Conservation (phyloP, 2,113 vertebrate genomes). For the Sapayoa aenigma region DNA sequence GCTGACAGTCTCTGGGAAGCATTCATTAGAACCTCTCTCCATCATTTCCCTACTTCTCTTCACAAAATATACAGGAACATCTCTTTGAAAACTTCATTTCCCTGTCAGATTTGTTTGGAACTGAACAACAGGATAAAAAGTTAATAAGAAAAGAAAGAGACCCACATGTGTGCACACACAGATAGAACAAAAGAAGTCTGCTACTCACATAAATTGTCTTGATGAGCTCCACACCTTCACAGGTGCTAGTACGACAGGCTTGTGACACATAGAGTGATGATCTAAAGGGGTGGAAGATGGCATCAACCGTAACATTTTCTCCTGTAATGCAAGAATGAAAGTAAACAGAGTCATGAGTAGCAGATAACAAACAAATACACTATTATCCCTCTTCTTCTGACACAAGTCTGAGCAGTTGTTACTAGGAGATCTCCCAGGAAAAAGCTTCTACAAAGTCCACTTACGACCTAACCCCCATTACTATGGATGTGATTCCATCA, state of each 20-base stretch:
- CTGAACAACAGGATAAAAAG: background rate
- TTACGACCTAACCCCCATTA: background rate
- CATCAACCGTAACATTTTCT: slow-evolving; percentile 55
- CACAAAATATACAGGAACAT: background rate
- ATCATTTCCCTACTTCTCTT: background rate
- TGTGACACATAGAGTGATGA: slow-evolving; percentile 76
- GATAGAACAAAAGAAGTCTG: background rate
- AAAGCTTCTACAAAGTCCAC: background rate
- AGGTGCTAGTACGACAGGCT: slow-evolving; percentile 89
- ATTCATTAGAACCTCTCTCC: background rate
- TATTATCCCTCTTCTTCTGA: background rate
- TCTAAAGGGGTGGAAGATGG: slow-evolving; percentile 71
- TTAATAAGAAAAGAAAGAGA: background rate
- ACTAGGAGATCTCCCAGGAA: background rate
- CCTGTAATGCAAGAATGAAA: slow-evolving; percentile 40
- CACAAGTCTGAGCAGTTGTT: background rate
- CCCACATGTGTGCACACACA: rapidly evolving
- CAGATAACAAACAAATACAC: background rate
- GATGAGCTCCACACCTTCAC: slow-evolving; percentile 89
- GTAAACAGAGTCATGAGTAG: background rate
- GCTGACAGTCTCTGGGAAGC: background rate
- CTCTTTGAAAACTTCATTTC: background rate
- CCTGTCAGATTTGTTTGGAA: background rate
- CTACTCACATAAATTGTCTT: slow-evolving; percentile 83
- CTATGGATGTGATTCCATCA: background rate